Conservation (phyloP, 2,113 vertebrate genomes). For the Penelope pileata region DNA sequence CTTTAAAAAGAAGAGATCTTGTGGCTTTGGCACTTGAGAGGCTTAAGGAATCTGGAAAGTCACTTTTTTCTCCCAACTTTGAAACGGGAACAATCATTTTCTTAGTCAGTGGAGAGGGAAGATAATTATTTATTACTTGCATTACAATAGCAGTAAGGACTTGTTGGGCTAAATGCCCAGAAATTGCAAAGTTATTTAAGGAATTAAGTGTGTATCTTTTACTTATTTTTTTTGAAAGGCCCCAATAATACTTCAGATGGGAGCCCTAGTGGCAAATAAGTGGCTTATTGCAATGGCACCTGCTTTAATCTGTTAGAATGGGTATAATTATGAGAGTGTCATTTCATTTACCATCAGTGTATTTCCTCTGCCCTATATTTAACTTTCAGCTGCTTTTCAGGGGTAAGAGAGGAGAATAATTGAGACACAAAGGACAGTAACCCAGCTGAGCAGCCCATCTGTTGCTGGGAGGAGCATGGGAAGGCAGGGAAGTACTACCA, state of each 20-base stretch:
- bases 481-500: not conserved
- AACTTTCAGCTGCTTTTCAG: not conserved
- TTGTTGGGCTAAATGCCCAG: conserved; percentile 47
- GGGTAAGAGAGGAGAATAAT: not conserved
- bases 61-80: not conserved
- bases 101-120: not conserved
- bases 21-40: not conserved
- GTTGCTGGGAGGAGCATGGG: not conserved
- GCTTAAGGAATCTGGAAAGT: not conserved
- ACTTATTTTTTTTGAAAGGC: not conserved
- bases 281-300: not conserved
- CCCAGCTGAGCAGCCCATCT: not conserved
- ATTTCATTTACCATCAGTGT: not conserved
- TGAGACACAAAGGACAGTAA: not conserved
- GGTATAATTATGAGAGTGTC: not conserved
- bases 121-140: conserved; percentile 52
- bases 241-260: not conserved
- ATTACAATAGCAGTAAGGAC: conserved; percentile 17
- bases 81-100: not conserved
- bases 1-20: not conserved
- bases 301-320: conserved; percentile 6
- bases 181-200: conserved; percentile 36
- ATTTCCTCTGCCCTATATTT: not conserved
- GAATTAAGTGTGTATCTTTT: not conserved
- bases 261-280: not conserved